These are phyloP conservation scores for Crenichthys baileyi DNA, from an alignment of 2,797 vertebrate species.

Conservation along the genomic window DNA sequence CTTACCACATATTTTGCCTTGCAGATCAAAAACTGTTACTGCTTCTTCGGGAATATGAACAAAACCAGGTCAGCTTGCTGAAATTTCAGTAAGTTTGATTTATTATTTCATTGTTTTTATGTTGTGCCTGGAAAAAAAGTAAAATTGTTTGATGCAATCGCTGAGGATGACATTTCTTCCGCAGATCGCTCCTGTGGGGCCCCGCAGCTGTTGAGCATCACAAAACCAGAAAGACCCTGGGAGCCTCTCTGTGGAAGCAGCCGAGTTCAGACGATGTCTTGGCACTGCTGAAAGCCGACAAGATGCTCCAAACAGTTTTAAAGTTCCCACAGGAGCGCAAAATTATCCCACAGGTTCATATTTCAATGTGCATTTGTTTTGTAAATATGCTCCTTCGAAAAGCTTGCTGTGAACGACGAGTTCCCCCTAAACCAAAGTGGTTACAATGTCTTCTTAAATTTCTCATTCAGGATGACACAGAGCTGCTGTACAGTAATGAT, in stretches of 20 bases:
- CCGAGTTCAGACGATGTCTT: conserved; percentile 88
- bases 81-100: conserved; percentile 82
- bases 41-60: conserved; percentile 90
- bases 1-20: conserved; percentile 33
- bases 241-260: conserved; percentile 94
- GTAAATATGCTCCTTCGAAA: neutral
- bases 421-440: neutral
- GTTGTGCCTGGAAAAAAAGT: neutral
- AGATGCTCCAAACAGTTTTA: conserved; percentile 86
- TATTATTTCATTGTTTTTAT: neutral
- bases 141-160: neutral
- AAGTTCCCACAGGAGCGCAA: conserved; percentile 87
- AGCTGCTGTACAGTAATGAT: conserved; percentile 71
- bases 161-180: conserved; percentile 10
- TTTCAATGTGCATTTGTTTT: neutral
- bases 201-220: conserved; percentile 92
- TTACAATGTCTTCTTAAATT: neutral
- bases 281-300: conserved; percentile 85
- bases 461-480: conserved; percentile 75
- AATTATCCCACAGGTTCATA: conserved; percentile 81
- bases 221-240: conserved; percentile 90
- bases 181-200: conserved; percentile 91
- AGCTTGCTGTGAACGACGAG: neutral
- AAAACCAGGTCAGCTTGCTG: conserved; percentile 86
- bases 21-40: conserved; percentile 92